Evolutionary conservation across 2,888 invertebrate genomes (phyloP).

Genomic region (Euphydryas editha): DNA sequence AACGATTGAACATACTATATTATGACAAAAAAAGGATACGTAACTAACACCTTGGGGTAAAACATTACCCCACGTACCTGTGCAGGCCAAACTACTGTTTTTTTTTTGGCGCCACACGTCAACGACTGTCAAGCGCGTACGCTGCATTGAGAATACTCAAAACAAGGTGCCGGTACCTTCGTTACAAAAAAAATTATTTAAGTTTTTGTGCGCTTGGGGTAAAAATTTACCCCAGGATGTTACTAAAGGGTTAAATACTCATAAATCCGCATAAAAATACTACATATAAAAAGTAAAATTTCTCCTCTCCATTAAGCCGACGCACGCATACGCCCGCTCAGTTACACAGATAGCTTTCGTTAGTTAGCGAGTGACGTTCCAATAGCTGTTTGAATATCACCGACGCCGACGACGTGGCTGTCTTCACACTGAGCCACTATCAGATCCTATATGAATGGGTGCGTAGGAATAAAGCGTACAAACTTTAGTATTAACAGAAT

Average conservation of each 20-base stretch:
- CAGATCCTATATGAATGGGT: constrained; percentile 62
- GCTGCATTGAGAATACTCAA: too few relatives aligned
- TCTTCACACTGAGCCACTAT: constrained; percentile 38
- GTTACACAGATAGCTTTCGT: constrained; percentile 56
- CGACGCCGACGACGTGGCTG: constrained; percentile 36
- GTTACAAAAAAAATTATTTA: too few relatives aligned
- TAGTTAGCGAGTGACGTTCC: constrained; percentile 69
- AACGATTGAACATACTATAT: too few relatives aligned
- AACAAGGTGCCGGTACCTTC: too few relatives aligned
- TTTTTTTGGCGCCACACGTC: too few relatives aligned
- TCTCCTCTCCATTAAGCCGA: constrained; percentile 8
- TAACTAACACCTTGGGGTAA: too few relatives aligned
- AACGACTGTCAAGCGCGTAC: too few relatives aligned
- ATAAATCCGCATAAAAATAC: neutral
- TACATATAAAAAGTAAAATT: neutral
- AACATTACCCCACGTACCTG: too few relatives aligned
- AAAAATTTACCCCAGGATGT: too few relatives aligned
- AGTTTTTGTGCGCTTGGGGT: too few relatives aligned
- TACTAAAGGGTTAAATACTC: neutral
- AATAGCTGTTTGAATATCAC: constrained; percentile 52
- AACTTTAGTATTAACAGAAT: neutral
- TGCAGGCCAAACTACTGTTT: too few relatives aligned
- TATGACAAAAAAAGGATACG: too few relatives aligned
- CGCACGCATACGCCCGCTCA: constrained; percentile 56
- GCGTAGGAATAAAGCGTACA: constrained; percentile 44